phyloP scores from a whole-genome alignment of 2,888 invertebrate species.

The Creontiades dilutus region DNA sequence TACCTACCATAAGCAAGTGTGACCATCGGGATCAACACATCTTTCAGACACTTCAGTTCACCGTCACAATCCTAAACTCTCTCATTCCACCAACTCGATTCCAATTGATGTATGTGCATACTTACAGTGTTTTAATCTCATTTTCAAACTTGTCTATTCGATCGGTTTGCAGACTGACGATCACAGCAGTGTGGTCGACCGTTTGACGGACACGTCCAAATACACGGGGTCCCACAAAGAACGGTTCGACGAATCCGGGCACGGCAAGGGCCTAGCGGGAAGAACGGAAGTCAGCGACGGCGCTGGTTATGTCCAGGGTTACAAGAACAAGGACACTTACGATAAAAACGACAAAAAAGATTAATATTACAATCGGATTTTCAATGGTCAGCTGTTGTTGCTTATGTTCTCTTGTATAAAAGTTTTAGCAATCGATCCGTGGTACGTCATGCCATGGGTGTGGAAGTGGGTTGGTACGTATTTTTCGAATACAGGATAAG shows the following conservation, averaged over 20 bases:
- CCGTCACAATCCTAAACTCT: too few relatives aligned
- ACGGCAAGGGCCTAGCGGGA: constrained; percentile 85
- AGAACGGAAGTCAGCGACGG: constrained; percentile 87
- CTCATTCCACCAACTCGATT: too few relatives aligned
- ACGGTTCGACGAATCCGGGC: constrained; percentile 89
- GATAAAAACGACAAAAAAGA: constrained; percentile 75
- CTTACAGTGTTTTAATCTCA: not conserved
- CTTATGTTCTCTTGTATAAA: too few relatives aligned
- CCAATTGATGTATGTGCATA: not conserved
- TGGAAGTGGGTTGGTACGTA: too few relatives aligned
- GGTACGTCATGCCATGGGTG: too few relatives aligned
- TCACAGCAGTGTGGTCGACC: constrained; percentile 81
- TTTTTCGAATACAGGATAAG: too few relatives aligned
- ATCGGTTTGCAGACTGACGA: constrained; percentile 39
- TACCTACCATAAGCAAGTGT: too few relatives aligned
- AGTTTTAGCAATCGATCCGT: too few relatives aligned
- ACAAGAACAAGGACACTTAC: constrained; percentile 90
- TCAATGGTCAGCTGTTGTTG: too few relatives aligned
- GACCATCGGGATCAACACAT: too few relatives aligned
- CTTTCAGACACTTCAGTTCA: too few relatives aligned
- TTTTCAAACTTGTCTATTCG: not conserved
- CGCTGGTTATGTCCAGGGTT: constrained; percentile 88
- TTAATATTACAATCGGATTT: not conserved
- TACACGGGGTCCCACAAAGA: constrained; percentile 94
- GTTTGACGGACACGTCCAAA: constrained; percentile 91